These are phyloP conservation scores for Gobio occitaniae DNA, from an alignment of 2,797 vertebrate genomes.

Conservation along the genomic window DNA sequence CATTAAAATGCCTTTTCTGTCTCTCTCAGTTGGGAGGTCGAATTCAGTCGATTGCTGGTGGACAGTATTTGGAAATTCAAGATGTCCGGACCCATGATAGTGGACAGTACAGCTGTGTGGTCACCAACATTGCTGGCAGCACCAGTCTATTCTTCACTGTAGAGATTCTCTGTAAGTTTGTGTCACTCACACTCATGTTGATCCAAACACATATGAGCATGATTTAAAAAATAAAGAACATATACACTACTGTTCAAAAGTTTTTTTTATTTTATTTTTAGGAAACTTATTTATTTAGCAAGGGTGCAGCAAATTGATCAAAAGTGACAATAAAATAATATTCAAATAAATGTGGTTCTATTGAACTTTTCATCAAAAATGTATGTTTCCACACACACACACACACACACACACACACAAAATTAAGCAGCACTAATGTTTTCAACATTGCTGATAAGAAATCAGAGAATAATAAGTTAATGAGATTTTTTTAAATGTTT, in stretches of 20 bases:
- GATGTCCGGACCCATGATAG: slow-evolving; percentile 78
- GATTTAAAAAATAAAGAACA: neutral
- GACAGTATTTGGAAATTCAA: slow-evolving; percentile 87
- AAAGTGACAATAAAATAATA: neutral
- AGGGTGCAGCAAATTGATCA: neutral
- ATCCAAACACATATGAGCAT: neutral
- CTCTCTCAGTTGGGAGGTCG: slow-evolving; percentile 71
- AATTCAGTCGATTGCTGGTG: slow-evolving; percentile 80
- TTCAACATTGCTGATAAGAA: too few species aligned
- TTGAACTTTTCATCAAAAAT: too few species aligned
- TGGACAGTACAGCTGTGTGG: slow-evolving; percentile 87
- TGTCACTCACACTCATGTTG: neutral
- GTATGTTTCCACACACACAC: too few species aligned
- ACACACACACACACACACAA: too few species aligned
- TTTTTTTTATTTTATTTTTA: neutral
- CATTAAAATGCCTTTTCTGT: neutral
- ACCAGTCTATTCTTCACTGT: slow-evolving; percentile 78
- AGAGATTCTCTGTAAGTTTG: slow-evolving; percentile 86
- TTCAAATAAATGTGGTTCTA: neutral
- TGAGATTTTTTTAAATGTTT: neutral
- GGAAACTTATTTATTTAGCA: neutral
- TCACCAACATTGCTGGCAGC: slow-evolving; percentile 80
- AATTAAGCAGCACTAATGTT: too few species aligned
- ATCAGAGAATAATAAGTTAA: neutral
- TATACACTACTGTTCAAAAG: neutral